Percentiles rank a stretch among this genome's conserved stretches.
Evolutionary conservation across 2,113 vertebrate species (phyloP).

Genomic region (Chascanopsetta lugubris): DNA sequence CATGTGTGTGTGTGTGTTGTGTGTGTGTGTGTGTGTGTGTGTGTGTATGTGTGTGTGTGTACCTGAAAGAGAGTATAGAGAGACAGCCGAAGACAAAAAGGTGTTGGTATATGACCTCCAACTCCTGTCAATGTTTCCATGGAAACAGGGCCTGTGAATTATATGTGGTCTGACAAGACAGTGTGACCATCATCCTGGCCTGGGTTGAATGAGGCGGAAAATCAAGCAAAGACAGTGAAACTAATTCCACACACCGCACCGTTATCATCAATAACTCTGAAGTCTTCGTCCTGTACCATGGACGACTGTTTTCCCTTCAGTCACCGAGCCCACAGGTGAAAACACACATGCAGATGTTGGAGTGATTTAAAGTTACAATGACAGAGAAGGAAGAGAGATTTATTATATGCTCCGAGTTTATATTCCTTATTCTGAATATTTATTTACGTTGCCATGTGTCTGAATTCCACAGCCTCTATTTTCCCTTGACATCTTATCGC

Average conservation of each 20-base stretch:
- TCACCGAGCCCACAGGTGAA: slow-evolving; percentile 3
- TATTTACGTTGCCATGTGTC: neutral
- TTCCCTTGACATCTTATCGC: neutral
- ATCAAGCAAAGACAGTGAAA: neutral
- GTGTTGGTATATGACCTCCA: slow-evolving; percentile 26
- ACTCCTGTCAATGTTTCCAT: slow-evolving; percentile 42
- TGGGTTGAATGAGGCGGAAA: slow-evolving; percentile 3
- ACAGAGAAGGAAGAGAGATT: too few relatives aligned
- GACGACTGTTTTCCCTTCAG: slow-evolving; percentile 5
- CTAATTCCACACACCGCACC: neutral
- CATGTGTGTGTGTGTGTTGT: too few relatives aligned
- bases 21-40: too few relatives aligned
- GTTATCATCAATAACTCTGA: slow-evolving; percentile 2
- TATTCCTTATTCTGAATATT: neutral
- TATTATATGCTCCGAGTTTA: neutral
- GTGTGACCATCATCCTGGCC: slow-evolving; percentile 8
- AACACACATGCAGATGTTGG: neutral
- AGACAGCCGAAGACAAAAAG: slow-evolving; percentile 12
- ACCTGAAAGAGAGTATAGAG: too few relatives aligned
- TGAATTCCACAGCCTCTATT: neutral
- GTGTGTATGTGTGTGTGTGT: too few relatives aligned
- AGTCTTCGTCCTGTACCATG: slow-evolving; percentile 13
- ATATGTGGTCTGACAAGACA: slow-evolving; percentile 20
- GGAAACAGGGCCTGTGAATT: slow-evolving; percentile 43
- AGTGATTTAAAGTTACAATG: too few relatives aligned